Base-by-base conservation (phyloP, 2,888 invertebrate species). In the Ormyrus nitidulus region DNA sequence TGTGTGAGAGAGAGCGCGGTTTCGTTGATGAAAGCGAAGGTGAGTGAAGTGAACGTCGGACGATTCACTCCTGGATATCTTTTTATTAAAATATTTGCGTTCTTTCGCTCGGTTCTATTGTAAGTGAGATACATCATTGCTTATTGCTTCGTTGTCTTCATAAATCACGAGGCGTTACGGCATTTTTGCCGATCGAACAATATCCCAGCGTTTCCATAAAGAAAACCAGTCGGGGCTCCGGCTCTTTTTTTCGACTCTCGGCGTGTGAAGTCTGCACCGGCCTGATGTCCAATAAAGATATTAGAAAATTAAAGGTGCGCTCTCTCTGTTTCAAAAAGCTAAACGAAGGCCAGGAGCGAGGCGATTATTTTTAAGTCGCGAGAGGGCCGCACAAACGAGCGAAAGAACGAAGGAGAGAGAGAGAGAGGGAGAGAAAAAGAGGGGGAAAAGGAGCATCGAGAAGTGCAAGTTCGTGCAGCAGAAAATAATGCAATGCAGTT, bases 401-500 rank as follows among this genome's bases (percentile, higher is more conserved):
- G 48, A 4, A 6, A 53, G 65, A 34, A 59, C 48, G 56, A 48
- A 53, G 34, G 19, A 64, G 65, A 65, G 66, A 73, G 68, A 68
- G 62, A 64, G 71, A 72, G 10, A 44, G 71, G 7, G 62, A 0
- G 34, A 19, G 19, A 19, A 19, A 19, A 19, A 19, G 19, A 19
- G 34, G 34, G 34, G 34, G 46, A 58, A 65, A 56, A 71, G 65
- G 51, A 72, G 44, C 71, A 73, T 19, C 56, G 71, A 19, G 73
- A 77, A 77, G 68, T 74, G 77, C 77, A 78, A 79, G 78, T 72
- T 81, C 78, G 81, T 78, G 81, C 78, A 56, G 77, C 44, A 72
- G 69, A 64, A 80, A 77, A 74, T 81, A 79, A 79, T 77, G 79
- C 77, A 77, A 81, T 74, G 77, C 61, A 79, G 70, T 79, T 79